Base-by-base conservation (phyloP, 2,113 vertebrate species). In the Pycnonotus jocosus region DNA sequence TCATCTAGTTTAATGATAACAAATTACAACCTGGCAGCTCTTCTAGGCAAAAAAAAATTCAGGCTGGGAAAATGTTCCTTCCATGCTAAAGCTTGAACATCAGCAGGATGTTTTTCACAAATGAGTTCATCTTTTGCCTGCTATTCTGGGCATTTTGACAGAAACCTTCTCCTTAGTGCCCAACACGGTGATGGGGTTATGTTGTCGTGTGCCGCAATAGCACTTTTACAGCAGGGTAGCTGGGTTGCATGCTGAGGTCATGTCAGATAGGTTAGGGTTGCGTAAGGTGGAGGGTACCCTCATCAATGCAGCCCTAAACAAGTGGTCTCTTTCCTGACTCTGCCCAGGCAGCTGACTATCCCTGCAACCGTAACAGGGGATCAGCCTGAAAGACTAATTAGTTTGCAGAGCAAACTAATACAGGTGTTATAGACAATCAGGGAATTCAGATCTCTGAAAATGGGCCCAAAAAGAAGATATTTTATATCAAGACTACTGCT, bases 1-100 rank as follows among this genome's bases (percentile, higher is more conserved):
- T 95, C 62, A 81, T 95, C 85, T 89, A 73, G 70, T 81, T 92
- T 95, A 93, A 97, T 97, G 96, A 95, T 69, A 95, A 86, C 92
- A 87, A 89, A 96, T 96, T 93, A 80, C 90, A 91, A 48, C 66
- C 47, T 54, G 33, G 40, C n/a, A 94, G 77, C n/a, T 87, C 31
- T 86, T 94, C 88, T 35, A 51, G 58, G 83, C 37, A 51, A 88
- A 72, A 83, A 70, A 42, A 5, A 61, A n/a, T n/a, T 74, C 50
- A 53, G 56, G 23, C 56, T 83, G 65, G 30, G 47, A 91, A 72
- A 91, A 66, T 47, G 38, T n/a, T 84, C 18, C 10, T 87, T 91
- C 77, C 25, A 3, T 20, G 7, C n/a, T 40, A 60, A 31, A 81
- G 35, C 45, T 61, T 50, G 45, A n/a, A 28, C 0, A 0, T 57